Evolutionary conservation across 2,888 invertebrate species (phyloP).

Genomic region (Spilarctia lutea): DNA sequence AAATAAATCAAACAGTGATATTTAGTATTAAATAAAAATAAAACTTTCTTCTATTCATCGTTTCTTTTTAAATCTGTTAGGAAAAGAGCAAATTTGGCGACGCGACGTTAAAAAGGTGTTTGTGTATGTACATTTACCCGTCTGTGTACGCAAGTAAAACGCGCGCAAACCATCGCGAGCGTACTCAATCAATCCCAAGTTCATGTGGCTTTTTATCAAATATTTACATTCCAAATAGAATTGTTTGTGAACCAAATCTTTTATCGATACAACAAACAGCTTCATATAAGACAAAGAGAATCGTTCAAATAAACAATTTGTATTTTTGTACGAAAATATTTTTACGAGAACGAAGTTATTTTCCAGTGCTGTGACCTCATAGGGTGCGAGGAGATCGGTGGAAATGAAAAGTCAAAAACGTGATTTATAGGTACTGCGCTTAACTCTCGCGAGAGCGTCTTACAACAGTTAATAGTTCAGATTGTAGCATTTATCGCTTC

Average conservation of each 20-base stretch:
- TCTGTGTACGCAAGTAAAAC: not conserved
- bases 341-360: slow-evolving; percentile 31
- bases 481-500: not conserved
- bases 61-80: not conserved
- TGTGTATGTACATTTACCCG: not conserved
- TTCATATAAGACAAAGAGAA: slow-evolving; percentile 36
- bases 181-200: slow-evolving; percentile 31
- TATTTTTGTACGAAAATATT: slow-evolving; percentile 39
- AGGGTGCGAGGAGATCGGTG: slow-evolving; percentile 28
- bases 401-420: slow-evolving; percentile 37
- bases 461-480: slow-evolving; percentile 4
- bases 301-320: slow-evolving; percentile 44
- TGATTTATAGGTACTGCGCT: slow-evolving; percentile 42
- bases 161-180: not conserved
- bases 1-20: not conserved
- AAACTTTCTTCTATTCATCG: not conserved
- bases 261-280: slow-evolving; percentile 40
- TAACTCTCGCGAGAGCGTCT: slow-evolving; percentile 15
- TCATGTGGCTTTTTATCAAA: slow-evolving; percentile 24
- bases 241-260: slow-evolving; percentile 39
- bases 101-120: not conserved
- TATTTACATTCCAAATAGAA: slow-evolving; percentile 42
- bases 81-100: not conserved
- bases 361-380: slow-evolving; percentile 37
- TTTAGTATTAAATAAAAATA: not conserved